These are phyloP conservation scores for Xanthorhoe designata DNA, from an alignment of 2,888 invertebrate species.

Conservation along the genomic window DNA sequence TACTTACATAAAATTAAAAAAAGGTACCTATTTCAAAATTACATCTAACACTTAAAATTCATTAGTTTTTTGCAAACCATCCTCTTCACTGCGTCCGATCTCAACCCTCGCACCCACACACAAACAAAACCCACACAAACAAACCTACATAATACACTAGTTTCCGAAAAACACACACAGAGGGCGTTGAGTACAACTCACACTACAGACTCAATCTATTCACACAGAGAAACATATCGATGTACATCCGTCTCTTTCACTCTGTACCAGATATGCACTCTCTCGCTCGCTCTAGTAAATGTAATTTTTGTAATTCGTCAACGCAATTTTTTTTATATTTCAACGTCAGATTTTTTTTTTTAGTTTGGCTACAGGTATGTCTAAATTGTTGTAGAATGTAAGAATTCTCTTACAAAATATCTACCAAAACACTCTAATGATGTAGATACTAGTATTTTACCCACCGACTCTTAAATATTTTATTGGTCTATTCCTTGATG, in stretches of 20 bases:
- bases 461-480: slow-evolving; percentile 71
- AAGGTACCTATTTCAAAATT: no score
- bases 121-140: slow-evolving; percentile 35
- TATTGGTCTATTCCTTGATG: slow-evolving; percentile 63
- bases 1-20: no score
- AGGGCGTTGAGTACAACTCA: slow-evolving; percentile 46
- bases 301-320: slow-evolving; percentile 40
- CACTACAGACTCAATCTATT: slow-evolving; percentile 47
- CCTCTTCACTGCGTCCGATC: slow-evolving; percentile 67
- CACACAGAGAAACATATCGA: slow-evolving; percentile 57
- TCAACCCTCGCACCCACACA: slow-evolving; percentile 65
- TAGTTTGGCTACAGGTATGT: slow-evolving; percentile 23
- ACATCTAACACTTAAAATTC: no score
- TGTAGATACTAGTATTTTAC: slow-evolving; percentile 63
- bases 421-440: slow-evolving; percentile 49
- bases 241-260: slow-evolving; percentile 45
- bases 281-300: slow-evolving; percentile 49
- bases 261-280: slow-evolving; percentile 36
- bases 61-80: slow-evolving; percentile 55
- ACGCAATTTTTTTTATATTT: background rate
- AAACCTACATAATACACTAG: slow-evolving; percentile 40
- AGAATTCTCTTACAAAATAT: slow-evolving; percentile 40
- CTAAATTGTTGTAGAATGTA: background rate
- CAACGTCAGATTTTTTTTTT: slow-evolving; percentile 31
- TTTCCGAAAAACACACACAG: slow-evolving; percentile 57